Evolutionary conservation across 2,888 invertebrate species (phyloP).

Genomic region (Oeneis ivallda): DNA sequence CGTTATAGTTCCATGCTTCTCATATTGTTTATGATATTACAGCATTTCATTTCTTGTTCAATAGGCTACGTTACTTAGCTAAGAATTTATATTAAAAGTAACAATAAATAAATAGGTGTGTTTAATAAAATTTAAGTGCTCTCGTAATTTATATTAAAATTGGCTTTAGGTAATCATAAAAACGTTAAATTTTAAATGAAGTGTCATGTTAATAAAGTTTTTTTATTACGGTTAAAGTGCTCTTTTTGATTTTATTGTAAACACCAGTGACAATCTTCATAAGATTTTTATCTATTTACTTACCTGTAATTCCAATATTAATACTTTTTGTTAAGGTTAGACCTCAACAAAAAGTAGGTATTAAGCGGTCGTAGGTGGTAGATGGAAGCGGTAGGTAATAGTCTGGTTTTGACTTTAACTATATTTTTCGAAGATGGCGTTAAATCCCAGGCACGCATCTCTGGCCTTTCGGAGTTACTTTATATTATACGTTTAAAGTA

Average conservation of each 20-base stretch:
- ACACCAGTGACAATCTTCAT: neutral
- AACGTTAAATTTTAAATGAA: constrained; percentile 1
- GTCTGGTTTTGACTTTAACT: no score
- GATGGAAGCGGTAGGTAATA: no score
- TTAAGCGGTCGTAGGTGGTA: no score
- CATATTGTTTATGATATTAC: no score
- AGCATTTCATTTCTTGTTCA: constrained; percentile 9
- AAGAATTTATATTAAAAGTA: constrained; percentile 10
- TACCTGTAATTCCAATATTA: no score
- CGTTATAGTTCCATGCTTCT: no score
- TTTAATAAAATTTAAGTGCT: constrained; percentile 26
- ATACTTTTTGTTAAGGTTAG: no score
- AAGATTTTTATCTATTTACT: neutral
- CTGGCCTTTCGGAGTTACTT: no score
- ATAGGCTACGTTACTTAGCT: constrained; percentile 13
- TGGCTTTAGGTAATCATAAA: constrained; percentile 50
- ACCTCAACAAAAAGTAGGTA: no score
- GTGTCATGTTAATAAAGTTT: constrained; percentile 10
- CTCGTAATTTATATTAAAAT: constrained; percentile 42
- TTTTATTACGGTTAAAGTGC: neutral
- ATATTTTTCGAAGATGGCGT: no score
- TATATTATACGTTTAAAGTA: no score
- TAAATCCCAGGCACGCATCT: no score
- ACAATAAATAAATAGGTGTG: constrained; percentile 14
- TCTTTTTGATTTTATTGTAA: constrained; percentile 8